Evolutionary conservation across 2,797 vertebrate genomes (phyloP).

Genomic region (Silurus lanzhouensis): DNA sequence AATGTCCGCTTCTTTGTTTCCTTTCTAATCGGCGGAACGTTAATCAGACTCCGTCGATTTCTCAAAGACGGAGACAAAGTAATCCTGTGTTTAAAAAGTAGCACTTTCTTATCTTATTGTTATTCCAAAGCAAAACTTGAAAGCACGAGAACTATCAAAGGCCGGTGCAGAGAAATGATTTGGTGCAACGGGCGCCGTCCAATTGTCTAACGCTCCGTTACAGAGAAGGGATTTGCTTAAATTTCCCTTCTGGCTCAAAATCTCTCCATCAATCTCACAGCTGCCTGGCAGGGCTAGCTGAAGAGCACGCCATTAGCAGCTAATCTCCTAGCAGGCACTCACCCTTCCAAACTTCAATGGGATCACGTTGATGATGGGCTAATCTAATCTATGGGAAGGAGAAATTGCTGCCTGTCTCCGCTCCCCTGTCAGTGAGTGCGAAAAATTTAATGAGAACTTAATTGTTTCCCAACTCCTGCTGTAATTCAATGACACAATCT

Average conservation of each 20-base stretch:
- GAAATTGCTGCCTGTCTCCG: conserved; percentile 57
- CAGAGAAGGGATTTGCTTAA: conserved; percentile 45
- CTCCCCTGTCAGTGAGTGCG: conserved; percentile 45
- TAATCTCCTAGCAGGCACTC: conserved; percentile 53
- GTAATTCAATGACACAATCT: conserved; percentile 57
- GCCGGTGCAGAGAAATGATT: not conserved
- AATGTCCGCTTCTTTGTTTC: conserved; percentile 39
- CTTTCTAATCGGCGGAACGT: conserved; percentile 35
- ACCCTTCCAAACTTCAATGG: conserved; percentile 54
- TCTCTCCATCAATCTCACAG: conserved; percentile 54
- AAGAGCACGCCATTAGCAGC: conserved; percentile 44
- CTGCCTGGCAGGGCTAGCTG: conserved; percentile 39
- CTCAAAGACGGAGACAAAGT: conserved; percentile 10
- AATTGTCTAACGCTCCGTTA: conserved; percentile 16
- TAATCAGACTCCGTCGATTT: conserved; percentile 35
- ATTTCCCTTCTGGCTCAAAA: conserved; percentile 42
- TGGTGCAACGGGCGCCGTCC: not conserved
- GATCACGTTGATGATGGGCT: conserved; percentile 53
- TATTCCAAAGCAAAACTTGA: not conserved
- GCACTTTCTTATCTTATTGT: conserved; percentile 4
- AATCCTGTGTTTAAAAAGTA: conserved; percentile 21
- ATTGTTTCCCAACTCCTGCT: conserved; percentile 59
- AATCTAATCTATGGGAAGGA: conserved; percentile 58
- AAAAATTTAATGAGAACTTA: conserved; percentile 57
- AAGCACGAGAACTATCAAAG: conserved; percentile 10